A percentile compares a stretch with the other conserved stretches of the same genome.
phyloP scores from a whole-genome alignment of 2,888 invertebrate species.

The Halictus ligatus region DNA sequence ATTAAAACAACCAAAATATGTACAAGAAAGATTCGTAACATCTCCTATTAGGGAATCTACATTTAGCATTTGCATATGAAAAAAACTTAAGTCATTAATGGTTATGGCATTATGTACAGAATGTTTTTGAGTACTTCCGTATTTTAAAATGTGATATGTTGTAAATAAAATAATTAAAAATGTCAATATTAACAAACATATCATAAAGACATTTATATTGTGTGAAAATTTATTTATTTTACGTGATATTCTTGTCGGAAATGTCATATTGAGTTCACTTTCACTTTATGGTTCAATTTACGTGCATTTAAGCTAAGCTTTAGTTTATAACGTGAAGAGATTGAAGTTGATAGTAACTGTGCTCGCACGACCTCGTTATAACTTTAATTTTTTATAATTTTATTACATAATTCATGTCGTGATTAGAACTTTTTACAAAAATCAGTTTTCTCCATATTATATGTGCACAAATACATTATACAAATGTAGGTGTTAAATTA shows the following conservation, averaged over 20 bases:
- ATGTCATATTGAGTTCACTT: constrained; percentile 50
- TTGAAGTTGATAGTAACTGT: neutral
- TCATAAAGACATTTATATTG: constrained; percentile 67
- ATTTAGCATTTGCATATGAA: constrained; percentile 81
- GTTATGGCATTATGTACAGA: constrained; percentile 72
- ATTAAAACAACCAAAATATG: constrained; percentile 95
- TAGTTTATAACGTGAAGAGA: neutral
- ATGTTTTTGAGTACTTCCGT: constrained; percentile 69
- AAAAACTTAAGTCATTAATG: constrained; percentile 69
- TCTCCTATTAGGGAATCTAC: constrained; percentile 85
- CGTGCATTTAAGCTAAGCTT: neutral
- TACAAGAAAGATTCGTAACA: constrained; percentile 88
- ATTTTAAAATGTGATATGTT: constrained; percentile 72
- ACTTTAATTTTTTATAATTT: neutral
- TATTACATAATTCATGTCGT: neutral
- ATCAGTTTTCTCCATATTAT: neutral
- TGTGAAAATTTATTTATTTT: constrained; percentile 64
- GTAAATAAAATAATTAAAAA: constrained; percentile 66
- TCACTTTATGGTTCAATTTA: neutral
- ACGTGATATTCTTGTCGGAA: constrained; percentile 51
- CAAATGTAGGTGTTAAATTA: neutral
- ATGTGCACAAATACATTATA: neutral
- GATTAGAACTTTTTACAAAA: neutral
- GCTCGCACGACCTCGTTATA: neutral
- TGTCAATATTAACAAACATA: constrained; percentile 64